Conservation (phyloP, 1,140 invertebrate species). For the Zaprionus taronus region DNA sequence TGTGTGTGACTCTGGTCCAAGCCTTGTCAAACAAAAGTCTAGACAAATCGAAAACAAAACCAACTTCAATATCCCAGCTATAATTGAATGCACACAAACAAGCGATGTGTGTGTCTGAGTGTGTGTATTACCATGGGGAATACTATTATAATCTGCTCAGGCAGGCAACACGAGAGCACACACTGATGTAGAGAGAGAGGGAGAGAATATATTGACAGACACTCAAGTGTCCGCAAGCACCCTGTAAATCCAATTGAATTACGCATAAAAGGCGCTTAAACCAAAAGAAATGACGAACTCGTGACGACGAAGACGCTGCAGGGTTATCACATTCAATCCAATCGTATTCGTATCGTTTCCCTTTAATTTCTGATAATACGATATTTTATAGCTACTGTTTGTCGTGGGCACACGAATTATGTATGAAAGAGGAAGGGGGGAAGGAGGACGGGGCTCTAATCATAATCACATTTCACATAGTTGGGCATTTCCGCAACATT, state of each 20-base stretch:
- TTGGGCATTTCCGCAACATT: constrained; percentile 72
- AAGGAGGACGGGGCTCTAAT: constrained; percentile 31
- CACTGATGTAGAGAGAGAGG: background rate
- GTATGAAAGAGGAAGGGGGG: background rate
- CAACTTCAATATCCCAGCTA: constrained; percentile 73
- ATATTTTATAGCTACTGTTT: constrained; percentile 1
- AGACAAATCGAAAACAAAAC: constrained; percentile 80
- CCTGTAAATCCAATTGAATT: constrained; percentile 82
- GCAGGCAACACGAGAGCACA: constrained; percentile 40
- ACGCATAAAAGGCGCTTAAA: constrained; percentile 81
- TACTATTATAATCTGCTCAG: constrained; percentile 79
- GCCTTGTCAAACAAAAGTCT: constrained; percentile 70
- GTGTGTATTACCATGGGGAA: constrained; percentile 60
- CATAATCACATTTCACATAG: constrained; percentile 73
- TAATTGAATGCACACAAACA: constrained; percentile 76
- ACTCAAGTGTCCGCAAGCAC: constrained; percentile 81
- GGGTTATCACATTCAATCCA: constrained; percentile 5
- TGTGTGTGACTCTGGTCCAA: constrained; percentile 22
- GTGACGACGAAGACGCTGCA: constrained; percentile 13
- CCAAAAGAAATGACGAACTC: constrained; percentile 66
- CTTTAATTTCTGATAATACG: constrained; percentile 77
- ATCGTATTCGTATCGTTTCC: constrained; percentile 65
- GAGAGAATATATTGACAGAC: constrained; percentile 69
- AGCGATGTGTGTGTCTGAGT: constrained; percentile 18
- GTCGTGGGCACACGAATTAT: constrained; percentile 16